Evolutionary conservation across 2,888 invertebrate genomes (phyloP).

Genomic region (Catocala fraxini): DNA sequence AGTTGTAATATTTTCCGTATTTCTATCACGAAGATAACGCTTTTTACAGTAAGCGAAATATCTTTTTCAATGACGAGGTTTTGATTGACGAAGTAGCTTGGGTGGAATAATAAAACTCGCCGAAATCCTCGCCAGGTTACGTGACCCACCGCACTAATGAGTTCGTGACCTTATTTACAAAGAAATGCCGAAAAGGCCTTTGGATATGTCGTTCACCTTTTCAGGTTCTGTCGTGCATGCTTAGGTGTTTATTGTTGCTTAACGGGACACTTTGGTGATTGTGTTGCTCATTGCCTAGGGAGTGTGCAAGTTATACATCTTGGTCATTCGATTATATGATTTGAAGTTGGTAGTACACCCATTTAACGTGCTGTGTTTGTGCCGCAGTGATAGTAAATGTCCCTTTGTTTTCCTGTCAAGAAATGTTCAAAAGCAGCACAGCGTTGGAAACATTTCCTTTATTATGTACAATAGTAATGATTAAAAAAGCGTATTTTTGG

Average conservation of each 20-base stretch:
- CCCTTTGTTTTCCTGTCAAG: no score
- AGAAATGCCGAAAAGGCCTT: slow-evolving; percentile 31
- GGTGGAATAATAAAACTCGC: slow-evolving; percentile 49
- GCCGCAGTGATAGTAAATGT: no score
- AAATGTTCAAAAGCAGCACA: no score
- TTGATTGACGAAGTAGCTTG: slow-evolving; percentile 8
- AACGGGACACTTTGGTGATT: background rate
- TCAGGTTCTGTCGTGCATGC: background rate
- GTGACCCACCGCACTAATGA: slow-evolving; percentile 52
- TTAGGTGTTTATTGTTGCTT: background rate
- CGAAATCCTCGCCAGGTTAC: slow-evolving; percentile 52
- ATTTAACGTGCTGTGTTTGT: no score
- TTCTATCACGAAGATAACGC: background rate
- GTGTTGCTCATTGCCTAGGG: no score
- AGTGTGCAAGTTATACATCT: no score
- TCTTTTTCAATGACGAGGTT: slow-evolving; percentile 7
- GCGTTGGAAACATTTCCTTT: no score
- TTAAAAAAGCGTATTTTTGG: no score
- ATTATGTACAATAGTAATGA: no score
- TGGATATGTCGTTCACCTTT: slow-evolving; percentile 39
- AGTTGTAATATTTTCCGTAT: no score
- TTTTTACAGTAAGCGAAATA: background rate
- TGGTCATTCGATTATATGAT: no score
- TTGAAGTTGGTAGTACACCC: no score
- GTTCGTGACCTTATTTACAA: slow-evolving; percentile 44